Evolutionary conservation across 30 jellyfish, hydroid and myxozoan species (phyloP).

Genomic region (Aurelia sp.): DNA sequence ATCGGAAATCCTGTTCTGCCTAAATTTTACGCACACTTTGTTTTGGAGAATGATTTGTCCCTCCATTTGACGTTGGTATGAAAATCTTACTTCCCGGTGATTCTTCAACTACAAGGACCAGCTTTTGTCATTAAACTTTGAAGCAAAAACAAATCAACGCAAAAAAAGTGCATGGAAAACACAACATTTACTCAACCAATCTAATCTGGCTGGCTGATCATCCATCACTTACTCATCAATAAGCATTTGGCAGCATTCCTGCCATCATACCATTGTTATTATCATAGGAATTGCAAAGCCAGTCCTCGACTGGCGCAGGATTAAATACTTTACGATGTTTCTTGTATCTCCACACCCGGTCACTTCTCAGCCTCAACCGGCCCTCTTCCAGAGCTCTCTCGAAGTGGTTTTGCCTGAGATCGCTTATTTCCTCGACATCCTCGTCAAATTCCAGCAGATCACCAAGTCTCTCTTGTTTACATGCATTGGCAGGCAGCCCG

Average conservation of each 20-base stretch:
- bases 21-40: no score
- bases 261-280: constrained; percentile 38
- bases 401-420: constrained; percentile 46
- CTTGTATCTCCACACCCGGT: constrained; percentile 61
- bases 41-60: no score
- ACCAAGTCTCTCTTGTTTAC: constrained; percentile 38
- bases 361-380: constrained; percentile 64
- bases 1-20: no score
- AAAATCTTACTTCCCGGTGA: no score
- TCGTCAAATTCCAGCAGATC: constrained; percentile 61
- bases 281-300: constrained; percentile 56
- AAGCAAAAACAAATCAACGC: no score
- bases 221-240: neutral
- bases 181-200: no score
- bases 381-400: constrained; percentile 67
- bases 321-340: constrained; percentile 44
- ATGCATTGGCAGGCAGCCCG: constrained; percentile 67
- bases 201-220: no score
- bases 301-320: constrained; percentile 53
- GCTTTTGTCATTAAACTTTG: no score
- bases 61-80: no score
- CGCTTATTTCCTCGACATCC: constrained; percentile 36
- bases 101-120: no score
- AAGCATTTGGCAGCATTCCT: neutral
- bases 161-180: no score